Evolutionary conservation across 1,140 invertebrate species (phyloP).

Genomic region (Halotydeus destructor): DNA sequence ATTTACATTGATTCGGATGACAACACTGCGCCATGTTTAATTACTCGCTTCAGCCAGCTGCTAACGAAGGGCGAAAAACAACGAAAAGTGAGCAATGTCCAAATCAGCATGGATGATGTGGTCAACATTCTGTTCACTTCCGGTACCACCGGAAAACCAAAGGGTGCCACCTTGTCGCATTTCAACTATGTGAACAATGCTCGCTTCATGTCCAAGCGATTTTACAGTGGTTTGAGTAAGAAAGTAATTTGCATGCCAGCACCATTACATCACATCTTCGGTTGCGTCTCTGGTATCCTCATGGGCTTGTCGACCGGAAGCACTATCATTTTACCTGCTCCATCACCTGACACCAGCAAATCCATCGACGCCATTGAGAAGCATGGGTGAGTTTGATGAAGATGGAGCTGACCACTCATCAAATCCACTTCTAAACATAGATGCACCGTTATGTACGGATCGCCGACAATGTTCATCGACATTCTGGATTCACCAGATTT

Average conservation of each 20-base stretch:
- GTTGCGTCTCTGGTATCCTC: constrained; percentile 44
- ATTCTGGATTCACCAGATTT: constrained; percentile 32
- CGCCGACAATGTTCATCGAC: constrained; percentile 92
- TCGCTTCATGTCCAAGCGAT: constrained; percentile 32
- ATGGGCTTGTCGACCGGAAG: constrained; percentile 38
- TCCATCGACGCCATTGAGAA: constrained; percentile 39
- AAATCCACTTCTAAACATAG: constrained; percentile 24
- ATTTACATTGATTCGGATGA: no score
- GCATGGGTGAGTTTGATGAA: no score
- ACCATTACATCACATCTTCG: constrained; percentile 81
- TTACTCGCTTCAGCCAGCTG: no score
- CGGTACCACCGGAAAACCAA: constrained; percentile 66
- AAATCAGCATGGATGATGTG: constrained; percentile 1
- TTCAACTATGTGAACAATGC: constrained; percentile 67
- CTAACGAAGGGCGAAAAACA: no score
- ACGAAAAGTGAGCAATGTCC: no score
- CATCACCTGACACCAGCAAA: constrained; percentile 41
- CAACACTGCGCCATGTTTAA: no score
- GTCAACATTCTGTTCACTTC: constrained; percentile 11
- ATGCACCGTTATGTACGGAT: constrained; percentile 59
- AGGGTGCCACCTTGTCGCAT: constrained; percentile 63
- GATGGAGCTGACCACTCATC: no score
- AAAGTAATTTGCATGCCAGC: constrained; percentile 46
- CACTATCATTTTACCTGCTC: constrained; percentile 43
- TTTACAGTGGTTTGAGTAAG: neutral